A percentile compares a stretch with the other conserved stretches of the same genome.
Conservation (phyloP, 1,140 invertebrate species). For the Cryptotermes secundus region DNA sequence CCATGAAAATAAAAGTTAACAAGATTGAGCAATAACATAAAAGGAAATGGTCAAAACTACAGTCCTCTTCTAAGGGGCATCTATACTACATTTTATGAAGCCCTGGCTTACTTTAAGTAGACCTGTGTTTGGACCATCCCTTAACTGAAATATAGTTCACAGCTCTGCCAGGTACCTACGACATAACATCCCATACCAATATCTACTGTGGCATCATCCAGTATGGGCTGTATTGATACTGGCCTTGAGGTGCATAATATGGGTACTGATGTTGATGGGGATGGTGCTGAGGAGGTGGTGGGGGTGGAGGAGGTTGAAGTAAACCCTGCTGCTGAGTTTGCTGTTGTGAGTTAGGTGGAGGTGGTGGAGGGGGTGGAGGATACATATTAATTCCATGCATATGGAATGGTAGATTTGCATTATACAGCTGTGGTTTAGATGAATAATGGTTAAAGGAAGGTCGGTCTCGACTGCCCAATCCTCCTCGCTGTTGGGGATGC, state of each 20-base stretch:
- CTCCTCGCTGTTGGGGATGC: not conserved
- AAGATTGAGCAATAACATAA: not conserved
- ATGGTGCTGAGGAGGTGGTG: conserved; percentile 25
- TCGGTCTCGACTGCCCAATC: conserved; percentile 23
- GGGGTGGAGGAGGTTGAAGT: conserved; percentile 5
- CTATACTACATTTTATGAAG: no score
- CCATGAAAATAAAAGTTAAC: not conserved
- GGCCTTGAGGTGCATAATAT: conserved; percentile 25
- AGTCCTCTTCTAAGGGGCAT: no score
- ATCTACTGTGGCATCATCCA: conserved; percentile 35
- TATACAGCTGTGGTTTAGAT: conserved; percentile 39
- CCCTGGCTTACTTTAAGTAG: no score
- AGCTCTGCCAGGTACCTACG: no score
- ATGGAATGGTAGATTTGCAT: conserved; percentile 37
- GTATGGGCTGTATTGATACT: conserved; percentile 35
- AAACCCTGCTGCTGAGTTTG: conserved; percentile 31
- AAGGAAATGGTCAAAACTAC: no score
- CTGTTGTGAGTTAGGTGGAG: conserved; percentile 31
- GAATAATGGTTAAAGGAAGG: conserved; percentile 39
- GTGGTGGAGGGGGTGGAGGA: conserved; percentile 39
- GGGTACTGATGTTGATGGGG: conserved; percentile 27
- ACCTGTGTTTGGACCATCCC: no score
- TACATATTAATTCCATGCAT: conserved; percentile 37
- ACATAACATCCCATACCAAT: not conserved
- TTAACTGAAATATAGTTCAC: no score